Evolutionary conservation across 1,140 invertebrate species (phyloP).

Genomic region (Drosophila leontia): DNA sequence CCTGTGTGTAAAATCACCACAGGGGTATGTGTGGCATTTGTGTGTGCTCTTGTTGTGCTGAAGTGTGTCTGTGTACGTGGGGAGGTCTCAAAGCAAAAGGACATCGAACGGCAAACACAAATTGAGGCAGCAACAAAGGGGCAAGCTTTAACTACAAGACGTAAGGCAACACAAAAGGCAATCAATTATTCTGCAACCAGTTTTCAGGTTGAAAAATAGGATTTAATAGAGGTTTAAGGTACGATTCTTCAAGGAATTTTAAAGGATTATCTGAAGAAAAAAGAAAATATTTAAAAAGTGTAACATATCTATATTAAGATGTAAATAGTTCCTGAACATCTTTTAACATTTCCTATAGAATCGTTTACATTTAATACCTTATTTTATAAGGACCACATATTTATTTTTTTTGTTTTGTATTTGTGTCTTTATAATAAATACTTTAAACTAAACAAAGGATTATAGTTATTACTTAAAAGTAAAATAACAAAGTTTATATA

Average conservation of each 20-base stretch:
- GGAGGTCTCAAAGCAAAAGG: constrained; percentile 36
- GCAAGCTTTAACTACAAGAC: constrained; percentile 50
- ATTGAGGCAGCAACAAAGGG: constrained; percentile 41
- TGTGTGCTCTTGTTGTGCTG: constrained; percentile 19
- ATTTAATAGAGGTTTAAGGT: not conserved
- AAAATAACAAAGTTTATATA: not conserved
- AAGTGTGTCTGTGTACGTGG: constrained; percentile 11
- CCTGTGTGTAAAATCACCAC: constrained; percentile 13
- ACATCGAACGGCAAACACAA: constrained; percentile 36
- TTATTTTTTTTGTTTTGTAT: not conserved
- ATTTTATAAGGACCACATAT: too few relatives aligned
- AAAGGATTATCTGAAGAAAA: not conserved
- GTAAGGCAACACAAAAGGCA: constrained; percentile 27
- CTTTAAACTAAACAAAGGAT: not conserved
- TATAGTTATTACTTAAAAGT: not conserved
- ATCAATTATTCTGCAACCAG: constrained; percentile 10
- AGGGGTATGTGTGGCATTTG: constrained; percentile 16
- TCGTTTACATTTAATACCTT: not conserved
- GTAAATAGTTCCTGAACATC: not conserved
- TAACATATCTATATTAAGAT: not conserved
- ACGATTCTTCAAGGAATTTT: not conserved
- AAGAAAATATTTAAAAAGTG: not conserved
- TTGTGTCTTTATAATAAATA: not conserved
- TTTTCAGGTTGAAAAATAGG: not conserved
- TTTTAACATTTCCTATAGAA: not conserved